Base-by-base conservation (phyloP, 2,797 vertebrate genomes). In the Gallinago solitaria region DNA sequence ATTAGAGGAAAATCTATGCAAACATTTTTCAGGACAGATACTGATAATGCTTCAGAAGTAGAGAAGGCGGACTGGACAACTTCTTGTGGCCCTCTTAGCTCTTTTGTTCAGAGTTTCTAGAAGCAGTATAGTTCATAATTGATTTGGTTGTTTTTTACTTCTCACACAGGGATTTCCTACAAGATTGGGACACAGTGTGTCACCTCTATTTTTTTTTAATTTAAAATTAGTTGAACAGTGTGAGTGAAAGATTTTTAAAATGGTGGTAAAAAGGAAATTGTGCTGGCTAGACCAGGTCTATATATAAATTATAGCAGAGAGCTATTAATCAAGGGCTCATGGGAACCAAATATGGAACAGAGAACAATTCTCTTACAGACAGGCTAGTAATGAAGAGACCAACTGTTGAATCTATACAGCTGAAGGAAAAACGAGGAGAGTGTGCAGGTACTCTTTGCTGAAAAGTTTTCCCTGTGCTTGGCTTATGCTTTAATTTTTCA, bases 261-360 rank as follows among this genome's bases (percentile, higher is more conserved):
- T 50, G n/a, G 3, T 35, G 37, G 24, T 60, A 47, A 75, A 89
- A 92, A 87, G 21, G 47, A 82, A 92, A 54, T 54, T 47, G 9
- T 79, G 37, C 76, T 90, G 69, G 64, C 48, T 87, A 87, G 95
- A 91, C 19, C 32, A 59, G 30, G 37, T 15, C 54, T 91, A 39
- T 57, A 69, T 79, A 75, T 68, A 75, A 91, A 91, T 84, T 84
- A 61, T 24, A 80, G 45, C 50, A 83, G 79, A 56, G 33, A 83
- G 33, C 45, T 90, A 56, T 86, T 87, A 85, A 67, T 90, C 51
- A 87, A 84, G n/a, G 48, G 16, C 60, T 84, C 4, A 0, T 56
- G 70, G 65, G 60, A 74, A 67, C n/a, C n/a, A 76, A 87, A 78
- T 87, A 35, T 2, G 11, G 57, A 75, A 87, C 37, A 64, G 70